Percentiles rank a stretch among this genome's conserved stretches.
Conservation (phyloP, 2,888 invertebrate genomes). For the Hydrotaea cyrtoneurina region DNA sequence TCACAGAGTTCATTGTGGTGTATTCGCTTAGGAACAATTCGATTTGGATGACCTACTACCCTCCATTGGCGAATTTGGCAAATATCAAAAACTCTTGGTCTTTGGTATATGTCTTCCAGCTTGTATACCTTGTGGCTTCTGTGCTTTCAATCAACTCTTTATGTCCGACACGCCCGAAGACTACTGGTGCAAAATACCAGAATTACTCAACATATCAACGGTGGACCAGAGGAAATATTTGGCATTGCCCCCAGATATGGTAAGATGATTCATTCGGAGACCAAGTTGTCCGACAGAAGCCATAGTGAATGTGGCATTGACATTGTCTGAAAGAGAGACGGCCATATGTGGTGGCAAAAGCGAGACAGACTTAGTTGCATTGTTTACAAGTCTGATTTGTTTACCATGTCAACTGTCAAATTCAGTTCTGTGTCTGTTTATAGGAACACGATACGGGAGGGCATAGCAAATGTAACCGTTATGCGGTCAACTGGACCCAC, state of each 20-base stretch:
- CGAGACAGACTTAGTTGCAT: constrained; percentile 22
- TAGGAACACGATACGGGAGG: constrained; percentile 79
- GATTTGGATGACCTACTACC: constrained; percentile 93
- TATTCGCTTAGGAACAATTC: constrained; percentile 80
- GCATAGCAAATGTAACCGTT: constrained; percentile 88
- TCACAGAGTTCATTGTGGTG: background rate
- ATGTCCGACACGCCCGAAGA: constrained; percentile 93
- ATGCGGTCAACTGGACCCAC: constrained; percentile 87
- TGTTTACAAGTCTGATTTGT: constrained; percentile 44
- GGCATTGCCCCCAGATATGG: constrained; percentile 84
- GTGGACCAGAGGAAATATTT: constrained; percentile 84
- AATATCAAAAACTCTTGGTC: constrained; percentile 91
- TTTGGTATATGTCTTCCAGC: constrained; percentile 94
- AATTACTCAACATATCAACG: constrained; percentile 83
- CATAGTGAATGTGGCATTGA: constrained; percentile 65
- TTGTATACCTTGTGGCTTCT: constrained; percentile 94
- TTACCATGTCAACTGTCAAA: constrained; percentile 25
- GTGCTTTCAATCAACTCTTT: constrained; percentile 95
- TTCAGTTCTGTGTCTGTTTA: constrained; percentile 30
- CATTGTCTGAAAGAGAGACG: constrained; percentile 58
- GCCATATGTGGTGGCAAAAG: background rate
- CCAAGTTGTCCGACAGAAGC: constrained; percentile 55
- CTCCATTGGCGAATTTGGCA: constrained; percentile 93
- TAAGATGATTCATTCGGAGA: constrained; percentile 72
- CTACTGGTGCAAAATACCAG: constrained; percentile 91